phyloP scores from a whole-genome alignment of 2,797 vertebrate genomes.

The Periparus ater region DNA sequence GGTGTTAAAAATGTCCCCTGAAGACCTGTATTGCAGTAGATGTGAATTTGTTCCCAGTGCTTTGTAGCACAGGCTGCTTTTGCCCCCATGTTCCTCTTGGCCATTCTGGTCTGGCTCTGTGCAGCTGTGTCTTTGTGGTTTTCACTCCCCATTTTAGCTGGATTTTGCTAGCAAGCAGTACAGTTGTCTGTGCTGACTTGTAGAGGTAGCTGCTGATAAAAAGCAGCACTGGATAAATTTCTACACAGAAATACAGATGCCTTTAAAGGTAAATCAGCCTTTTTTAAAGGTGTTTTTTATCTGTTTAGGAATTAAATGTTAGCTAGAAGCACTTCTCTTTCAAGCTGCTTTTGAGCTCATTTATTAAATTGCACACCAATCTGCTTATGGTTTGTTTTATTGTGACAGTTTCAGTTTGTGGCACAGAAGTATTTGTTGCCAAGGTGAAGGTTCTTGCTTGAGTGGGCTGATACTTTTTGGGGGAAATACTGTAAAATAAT shows the following conservation, averaged over 20 bases:
- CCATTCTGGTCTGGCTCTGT: not conserved
- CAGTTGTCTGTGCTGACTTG: not conserved
- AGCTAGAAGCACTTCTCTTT: not conserved
- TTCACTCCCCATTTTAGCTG: not conserved
- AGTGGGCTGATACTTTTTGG: not conserved
- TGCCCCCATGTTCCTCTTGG: not conserved
- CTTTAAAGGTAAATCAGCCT: not conserved
- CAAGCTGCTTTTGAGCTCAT: not conserved
- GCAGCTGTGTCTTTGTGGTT: not conserved
- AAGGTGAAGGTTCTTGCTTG: not conserved
- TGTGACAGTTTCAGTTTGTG: not conserved
- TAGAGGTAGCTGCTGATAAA: not conserved
- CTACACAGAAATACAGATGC: not conserved
- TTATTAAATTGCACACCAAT: not conserved
- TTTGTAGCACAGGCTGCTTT: not conserved
- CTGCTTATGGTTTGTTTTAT: not conserved
- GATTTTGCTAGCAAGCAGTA: not conserved
- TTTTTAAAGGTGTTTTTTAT: not conserved
- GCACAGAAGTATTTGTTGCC: not conserved
- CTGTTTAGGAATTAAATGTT: not conserved
- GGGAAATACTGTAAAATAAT: not conserved
- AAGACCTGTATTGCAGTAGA: rapidly evolving
- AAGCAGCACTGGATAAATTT: not conserved
- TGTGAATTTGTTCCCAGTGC: not conserved
- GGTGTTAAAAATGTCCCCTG: not conserved